phyloP scores from a whole-genome alignment of 2,888 invertebrate genomes.

The Archips xylosteana region DNA sequence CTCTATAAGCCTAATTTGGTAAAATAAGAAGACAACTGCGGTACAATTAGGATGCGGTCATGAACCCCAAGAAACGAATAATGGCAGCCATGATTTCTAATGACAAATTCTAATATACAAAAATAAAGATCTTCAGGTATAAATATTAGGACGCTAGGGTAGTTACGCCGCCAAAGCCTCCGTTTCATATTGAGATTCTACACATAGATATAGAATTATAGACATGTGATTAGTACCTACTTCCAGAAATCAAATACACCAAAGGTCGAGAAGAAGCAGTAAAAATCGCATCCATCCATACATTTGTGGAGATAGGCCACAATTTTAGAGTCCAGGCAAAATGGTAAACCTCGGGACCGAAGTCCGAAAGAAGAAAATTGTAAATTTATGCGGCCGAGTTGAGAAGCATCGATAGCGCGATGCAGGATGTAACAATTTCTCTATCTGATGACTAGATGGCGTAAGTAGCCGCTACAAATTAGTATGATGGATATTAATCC shows the following conservation, averaged over 20 bases:
- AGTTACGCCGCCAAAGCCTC: neutral
- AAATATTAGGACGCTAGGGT: neutral
- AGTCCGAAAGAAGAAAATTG: no score
- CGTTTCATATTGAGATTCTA: neutral
- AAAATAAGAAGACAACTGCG: conserved; percentile 21
- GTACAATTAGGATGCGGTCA: neutral
- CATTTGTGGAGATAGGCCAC: no score
- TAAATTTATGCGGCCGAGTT: no score
- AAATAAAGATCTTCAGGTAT: neutral
- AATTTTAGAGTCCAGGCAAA: no score
- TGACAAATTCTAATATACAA: neutral
- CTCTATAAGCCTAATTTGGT: conserved; percentile 33
- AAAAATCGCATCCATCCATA: neutral
- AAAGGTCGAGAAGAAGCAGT: neutral
- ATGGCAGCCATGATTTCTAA: neutral
- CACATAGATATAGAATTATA: neutral
- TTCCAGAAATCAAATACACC: neutral
- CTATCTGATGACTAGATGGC: no score
- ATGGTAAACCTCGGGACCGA: no score
- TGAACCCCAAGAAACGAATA: neutral
- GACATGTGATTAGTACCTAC: no score
- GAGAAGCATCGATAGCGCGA: no score
- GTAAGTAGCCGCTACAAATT: no score
- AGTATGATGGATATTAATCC: no score
- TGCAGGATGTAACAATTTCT: no score